Percentiles rank a stretch among this genome's conserved stretches.
phyloP scores from a whole-genome alignment of 2,113 vertebrate genomes.

The Plecturocebus donacophilus region DNA sequence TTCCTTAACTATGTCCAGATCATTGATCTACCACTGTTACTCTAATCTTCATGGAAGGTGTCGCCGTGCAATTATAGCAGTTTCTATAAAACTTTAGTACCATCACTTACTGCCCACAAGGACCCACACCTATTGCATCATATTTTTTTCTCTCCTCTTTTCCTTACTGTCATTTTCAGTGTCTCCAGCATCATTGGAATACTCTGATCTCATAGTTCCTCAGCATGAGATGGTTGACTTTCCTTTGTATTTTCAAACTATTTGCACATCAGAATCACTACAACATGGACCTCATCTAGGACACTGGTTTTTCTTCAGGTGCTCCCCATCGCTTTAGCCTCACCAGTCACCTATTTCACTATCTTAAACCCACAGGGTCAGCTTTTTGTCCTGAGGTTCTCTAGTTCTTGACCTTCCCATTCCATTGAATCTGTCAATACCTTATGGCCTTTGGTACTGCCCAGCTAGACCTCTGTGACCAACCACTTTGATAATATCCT shows the following conservation, averaged over 20 bases:
- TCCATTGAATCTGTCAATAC: background rate
- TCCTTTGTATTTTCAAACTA: conserved; percentile 52
- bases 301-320: conserved; percentile 1
- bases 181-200: background rate
- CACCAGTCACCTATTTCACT: background rate
- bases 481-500: background rate
- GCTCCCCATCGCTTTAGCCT: conserved; percentile 4
- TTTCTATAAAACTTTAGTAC: conserved; percentile 30
- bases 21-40: background rate
- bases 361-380: background rate
- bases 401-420: background rate
- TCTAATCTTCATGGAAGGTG: background rate
- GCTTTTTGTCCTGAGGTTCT: background rate
- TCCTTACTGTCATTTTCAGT: conserved; percentile 38
- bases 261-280: conserved; percentile 2
- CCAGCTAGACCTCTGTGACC: background rate
- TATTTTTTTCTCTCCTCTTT: background rate
- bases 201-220: conserved; percentile 31
- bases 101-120: background rate
- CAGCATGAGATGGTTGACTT: conserved; percentile 7
- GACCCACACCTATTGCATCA: background rate
- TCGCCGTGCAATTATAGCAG: background rate
- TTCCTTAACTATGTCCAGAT: background rate
- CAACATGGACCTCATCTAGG: background rate
- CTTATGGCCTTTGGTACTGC: background rate